Evolutionary conservation across 2,888 invertebrate species (phyloP).

Genomic region (Polyommatus iphigenia): DNA sequence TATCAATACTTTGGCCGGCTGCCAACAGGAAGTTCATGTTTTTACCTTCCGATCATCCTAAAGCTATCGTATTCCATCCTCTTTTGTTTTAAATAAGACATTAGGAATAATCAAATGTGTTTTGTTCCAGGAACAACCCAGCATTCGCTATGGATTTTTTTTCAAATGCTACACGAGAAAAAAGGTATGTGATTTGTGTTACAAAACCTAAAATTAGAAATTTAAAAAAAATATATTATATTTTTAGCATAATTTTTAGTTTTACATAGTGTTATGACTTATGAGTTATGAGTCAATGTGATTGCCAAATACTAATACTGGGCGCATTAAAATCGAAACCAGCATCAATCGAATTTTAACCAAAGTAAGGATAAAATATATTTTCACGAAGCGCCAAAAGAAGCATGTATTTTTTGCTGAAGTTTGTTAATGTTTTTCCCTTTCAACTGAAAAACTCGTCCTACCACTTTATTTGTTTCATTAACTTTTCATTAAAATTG

Average conservation of each 20-base stretch:
- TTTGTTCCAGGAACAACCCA: neutral
- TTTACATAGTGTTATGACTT: too few relatives aligned
- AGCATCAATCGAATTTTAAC: too few relatives aligned
- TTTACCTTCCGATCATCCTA: slow-evolving; percentile 51
- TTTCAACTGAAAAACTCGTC: neutral
- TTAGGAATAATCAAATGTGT: slow-evolving; percentile 14
- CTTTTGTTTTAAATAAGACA: slow-evolving; percentile 22
- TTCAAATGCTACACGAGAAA: neutral
- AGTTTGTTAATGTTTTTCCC: neutral
- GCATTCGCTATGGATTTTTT: neutral
- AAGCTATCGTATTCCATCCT: slow-evolving; percentile 54
- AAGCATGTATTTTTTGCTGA: too few relatives aligned
- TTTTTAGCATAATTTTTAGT: too few relatives aligned
- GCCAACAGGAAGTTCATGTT: slow-evolving; percentile 66
- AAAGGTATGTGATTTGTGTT: neutral
- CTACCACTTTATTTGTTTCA: neutral
- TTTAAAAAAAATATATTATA: too few relatives aligned
- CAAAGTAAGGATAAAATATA: too few relatives aligned
- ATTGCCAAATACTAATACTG: too few relatives aligned
- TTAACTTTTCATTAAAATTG: slow-evolving; percentile 4
- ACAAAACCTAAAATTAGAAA: too few relatives aligned
- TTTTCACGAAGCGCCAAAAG: too few relatives aligned
- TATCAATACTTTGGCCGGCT: slow-evolving; percentile 49
- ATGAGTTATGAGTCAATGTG: too few relatives aligned
- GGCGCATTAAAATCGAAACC: too few relatives aligned